A percentile compares a stretch with the other conserved stretches of the same genome.
Evolutionary conservation across 2,797 vertebrate genomes (phyloP).

Genomic region (Lepilemur ruficaudatus): DNA sequence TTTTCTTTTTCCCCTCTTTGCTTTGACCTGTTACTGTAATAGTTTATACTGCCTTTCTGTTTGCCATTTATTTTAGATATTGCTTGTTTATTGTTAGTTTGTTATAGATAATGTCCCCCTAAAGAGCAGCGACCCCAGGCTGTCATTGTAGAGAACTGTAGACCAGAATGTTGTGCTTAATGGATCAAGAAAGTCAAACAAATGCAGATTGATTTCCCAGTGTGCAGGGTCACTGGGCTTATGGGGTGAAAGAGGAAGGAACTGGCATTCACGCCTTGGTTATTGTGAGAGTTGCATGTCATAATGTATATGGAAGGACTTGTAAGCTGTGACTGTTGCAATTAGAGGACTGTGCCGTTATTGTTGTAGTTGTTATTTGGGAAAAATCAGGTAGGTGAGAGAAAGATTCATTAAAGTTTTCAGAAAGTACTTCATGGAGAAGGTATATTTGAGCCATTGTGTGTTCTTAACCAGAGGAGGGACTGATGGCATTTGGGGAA

Average conservation of each 20-base stretch:
- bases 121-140: not conserved
- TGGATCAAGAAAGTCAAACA: not conserved
- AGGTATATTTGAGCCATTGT: not conserved
- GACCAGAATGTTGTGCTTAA: not conserved
- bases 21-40: not conserved
- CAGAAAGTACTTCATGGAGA: not conserved
- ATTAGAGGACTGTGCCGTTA: not conserved
- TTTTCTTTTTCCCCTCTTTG: not conserved
- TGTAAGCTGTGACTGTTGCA: not conserved
- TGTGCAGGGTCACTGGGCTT: not conserved
- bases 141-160: not conserved
- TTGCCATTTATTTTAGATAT: not conserved
- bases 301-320: not conserved
- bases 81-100: not conserved
- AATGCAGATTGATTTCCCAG: not conserved
- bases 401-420: not conserved
- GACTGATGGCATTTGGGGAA: not conserved
- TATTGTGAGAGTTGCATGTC: not conserved
- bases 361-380: not conserved
- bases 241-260: not conserved
- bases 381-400: not conserved
- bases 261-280: not conserved
- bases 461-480: not conserved
- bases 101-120: not conserved
- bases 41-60: not conserved